Evolutionary conservation across 2,888 invertebrate genomes (phyloP).

Genomic region (Lypha dubia): DNA sequence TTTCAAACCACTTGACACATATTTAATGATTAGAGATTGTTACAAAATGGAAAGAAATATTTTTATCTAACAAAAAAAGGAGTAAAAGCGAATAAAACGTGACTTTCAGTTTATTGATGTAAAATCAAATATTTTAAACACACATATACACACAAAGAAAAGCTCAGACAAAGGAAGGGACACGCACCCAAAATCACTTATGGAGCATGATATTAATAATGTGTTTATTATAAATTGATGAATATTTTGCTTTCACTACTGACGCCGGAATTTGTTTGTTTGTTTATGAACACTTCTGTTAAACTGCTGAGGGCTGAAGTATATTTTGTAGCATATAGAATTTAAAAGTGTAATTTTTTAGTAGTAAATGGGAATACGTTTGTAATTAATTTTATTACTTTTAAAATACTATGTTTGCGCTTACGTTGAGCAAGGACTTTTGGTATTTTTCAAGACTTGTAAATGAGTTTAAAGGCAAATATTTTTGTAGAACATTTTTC

Average conservation of each 20-base stretch:
- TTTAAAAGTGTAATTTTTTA: no score
- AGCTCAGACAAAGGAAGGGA: no score
- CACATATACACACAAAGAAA: no score
- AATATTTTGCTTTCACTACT: not conserved
- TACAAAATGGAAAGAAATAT: slow-evolving; percentile 7
- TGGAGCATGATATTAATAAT: not conserved
- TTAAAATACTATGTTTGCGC: no score
- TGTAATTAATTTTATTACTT: no score
- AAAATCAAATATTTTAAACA: slow-evolving; percentile 16
- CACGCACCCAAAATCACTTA: not conserved
- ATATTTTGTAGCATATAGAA: no score
- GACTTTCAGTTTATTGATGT: slow-evolving; percentile 52
- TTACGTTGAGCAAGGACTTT: no score
- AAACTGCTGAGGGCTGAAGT: slow-evolving; percentile 29
- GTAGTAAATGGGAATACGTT: no score
- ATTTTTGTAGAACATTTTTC: no score
- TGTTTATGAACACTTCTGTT: slow-evolving; percentile 56
- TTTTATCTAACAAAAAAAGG: slow-evolving; percentile 2
- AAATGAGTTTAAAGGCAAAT: no score
- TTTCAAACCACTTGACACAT: slow-evolving; percentile 62
- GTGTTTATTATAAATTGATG: slow-evolving; percentile 23
- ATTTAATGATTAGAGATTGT: no score
- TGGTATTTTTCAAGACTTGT: no score
- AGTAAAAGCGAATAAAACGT: slow-evolving; percentile 62
- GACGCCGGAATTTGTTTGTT: slow-evolving; percentile 1